A percentile compares a stretch with the other conserved stretches of the same genome.
phyloP scores from a whole-genome alignment of 2,797 vertebrate species.

The Pteropus rufus region DNA sequence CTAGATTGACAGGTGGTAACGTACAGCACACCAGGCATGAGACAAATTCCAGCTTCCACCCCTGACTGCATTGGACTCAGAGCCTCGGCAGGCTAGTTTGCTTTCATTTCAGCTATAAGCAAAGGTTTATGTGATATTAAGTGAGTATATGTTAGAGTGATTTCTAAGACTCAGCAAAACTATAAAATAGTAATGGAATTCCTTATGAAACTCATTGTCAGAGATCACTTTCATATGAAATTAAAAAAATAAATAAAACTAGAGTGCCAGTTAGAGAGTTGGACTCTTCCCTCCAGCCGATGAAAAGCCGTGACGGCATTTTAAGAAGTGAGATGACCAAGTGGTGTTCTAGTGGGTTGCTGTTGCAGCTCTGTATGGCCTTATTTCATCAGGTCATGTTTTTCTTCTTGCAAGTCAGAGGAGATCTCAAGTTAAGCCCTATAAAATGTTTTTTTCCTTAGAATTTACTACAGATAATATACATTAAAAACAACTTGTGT shows the following conservation, averaged over 20 bases:
- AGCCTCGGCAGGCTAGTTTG: background rate
- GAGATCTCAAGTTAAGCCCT: background rate
- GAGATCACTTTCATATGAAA: background rate
- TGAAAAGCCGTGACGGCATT: background rate
- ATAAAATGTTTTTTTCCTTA: background rate
- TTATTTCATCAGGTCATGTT: background rate
- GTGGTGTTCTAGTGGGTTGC: background rate
- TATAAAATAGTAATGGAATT: conserved; percentile 4
- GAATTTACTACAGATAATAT: background rate
- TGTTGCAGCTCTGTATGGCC: background rate
- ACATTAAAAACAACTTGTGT: background rate
- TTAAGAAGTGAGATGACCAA: background rate
- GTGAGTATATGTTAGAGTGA: background rate
- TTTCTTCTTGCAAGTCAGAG: conserved; percentile 2
- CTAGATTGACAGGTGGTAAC: background rate
- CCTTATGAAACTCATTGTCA: background rate
- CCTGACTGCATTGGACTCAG: background rate
- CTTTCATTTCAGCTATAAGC: background rate
- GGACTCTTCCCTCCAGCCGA: background rate
- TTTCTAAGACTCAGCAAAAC: background rate
- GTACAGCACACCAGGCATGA: background rate
- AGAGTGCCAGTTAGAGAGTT: background rate
- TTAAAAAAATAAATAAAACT: background rate
- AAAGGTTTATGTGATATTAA: background rate
- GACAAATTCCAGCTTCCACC: background rate